A percentile compares a stretch with the other conserved stretches of the same genome.
phyloP scores from a whole-genome alignment of 2,888 invertebrate species.

The Polylopha cassiicola region DNA sequence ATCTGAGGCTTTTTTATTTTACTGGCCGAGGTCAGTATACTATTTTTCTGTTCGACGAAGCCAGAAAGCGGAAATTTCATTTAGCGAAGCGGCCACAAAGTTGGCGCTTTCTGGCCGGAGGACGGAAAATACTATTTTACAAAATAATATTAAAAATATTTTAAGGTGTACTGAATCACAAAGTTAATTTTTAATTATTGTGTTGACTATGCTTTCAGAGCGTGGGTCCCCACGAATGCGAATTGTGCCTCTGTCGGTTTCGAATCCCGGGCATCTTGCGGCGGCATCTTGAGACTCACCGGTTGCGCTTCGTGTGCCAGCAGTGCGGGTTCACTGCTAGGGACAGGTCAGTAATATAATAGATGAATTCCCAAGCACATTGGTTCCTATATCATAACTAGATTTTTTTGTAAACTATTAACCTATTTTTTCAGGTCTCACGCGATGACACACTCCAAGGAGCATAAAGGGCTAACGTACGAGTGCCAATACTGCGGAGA shows the following conservation, averaged over 20 bases:
- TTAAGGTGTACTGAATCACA: too few species aligned
- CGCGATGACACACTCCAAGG: constrained; percentile 26
- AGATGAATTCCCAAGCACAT: background rate
- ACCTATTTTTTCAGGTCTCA: constrained; percentile 20
- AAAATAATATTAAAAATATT: too few species aligned
- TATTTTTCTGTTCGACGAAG: too few species aligned
- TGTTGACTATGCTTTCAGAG: constrained; percentile 11
- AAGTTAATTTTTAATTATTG: background rate
- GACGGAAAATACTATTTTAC: too few species aligned
- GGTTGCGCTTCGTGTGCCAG: constrained; percentile 22
- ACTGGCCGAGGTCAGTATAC: too few species aligned
- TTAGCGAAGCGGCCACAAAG: too few species aligned
- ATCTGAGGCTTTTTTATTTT: too few species aligned
- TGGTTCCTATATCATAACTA: background rate
- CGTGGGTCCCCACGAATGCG: constrained; percentile 22
- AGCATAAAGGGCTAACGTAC: constrained; percentile 25
- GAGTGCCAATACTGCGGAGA: constrained; percentile 25
- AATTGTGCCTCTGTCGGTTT: constrained; percentile 23
- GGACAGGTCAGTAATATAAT: constrained; percentile 15
- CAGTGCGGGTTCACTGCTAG: constrained; percentile 23
- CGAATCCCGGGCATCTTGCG: constrained; percentile 24
- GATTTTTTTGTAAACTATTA: background rate
- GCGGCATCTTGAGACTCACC: constrained; percentile 25
- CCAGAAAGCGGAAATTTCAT: too few species aligned
- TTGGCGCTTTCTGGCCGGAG: too few species aligned